phyloP scores from a whole-genome alignment of 2,113 vertebrate species.

The Pandion haliaetus region DNA sequence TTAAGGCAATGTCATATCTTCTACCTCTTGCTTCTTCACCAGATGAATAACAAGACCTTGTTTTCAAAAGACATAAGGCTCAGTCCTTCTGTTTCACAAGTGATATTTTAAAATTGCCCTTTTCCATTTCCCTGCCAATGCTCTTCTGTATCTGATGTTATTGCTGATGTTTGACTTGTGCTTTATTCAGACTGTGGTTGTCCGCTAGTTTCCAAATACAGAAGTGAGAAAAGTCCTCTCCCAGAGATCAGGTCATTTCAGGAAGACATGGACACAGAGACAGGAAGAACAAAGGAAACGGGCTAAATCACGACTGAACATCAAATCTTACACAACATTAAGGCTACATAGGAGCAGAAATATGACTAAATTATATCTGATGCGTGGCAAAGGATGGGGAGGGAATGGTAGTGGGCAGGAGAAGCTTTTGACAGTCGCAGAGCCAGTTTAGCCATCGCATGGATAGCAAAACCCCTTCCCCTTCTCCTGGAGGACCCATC shows the following conservation, averaged over 20 bases:
- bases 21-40: neutral
- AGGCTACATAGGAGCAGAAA: neutral
- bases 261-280: neutral
- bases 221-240: neutral
- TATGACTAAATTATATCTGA: neutral
- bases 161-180: neutral
- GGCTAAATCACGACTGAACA: neutral
- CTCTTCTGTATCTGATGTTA: neutral
- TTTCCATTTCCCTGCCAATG: neutral
- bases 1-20: neutral
- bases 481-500: neutral
- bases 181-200: neutral
- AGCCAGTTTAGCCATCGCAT: rapidly evolving
- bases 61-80: neutral
- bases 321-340: neutral
- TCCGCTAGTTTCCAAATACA: neutral
- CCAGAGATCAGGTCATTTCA: neutral
- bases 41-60: neutral
- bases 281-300: neutral
- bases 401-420: too few species aligned
- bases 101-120: neutral
- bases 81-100: neutral
- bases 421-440: neutral
- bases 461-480: neutral
- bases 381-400: neutral